Conservation (phyloP, 2,797 vertebrate species). For the Rhinogobio ventralis region DNA sequence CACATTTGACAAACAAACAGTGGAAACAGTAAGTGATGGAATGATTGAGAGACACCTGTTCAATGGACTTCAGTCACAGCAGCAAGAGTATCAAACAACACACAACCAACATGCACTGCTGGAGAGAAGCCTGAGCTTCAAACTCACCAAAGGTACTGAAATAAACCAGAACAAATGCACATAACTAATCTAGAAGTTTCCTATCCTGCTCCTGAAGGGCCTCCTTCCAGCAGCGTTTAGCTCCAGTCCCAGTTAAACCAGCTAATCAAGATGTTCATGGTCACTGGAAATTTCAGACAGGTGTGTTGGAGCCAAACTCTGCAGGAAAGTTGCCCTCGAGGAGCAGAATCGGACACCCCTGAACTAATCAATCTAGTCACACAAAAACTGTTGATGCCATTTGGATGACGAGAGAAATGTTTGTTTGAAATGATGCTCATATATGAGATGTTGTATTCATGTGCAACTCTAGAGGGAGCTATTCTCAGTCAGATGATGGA, state of each 20-base stretch:
- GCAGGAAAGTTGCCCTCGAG: neutral
- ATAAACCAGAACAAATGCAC: neutral
- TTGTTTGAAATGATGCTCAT: neutral
- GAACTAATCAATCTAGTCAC: neutral
- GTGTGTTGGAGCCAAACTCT: neutral
- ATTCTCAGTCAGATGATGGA: conserved; percentile 72
- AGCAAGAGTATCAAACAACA: conserved; percentile 1
- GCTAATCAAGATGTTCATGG: neutral
- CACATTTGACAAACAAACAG: neutral
- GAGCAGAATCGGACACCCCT: neutral
- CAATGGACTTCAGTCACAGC: conserved; percentile 65
- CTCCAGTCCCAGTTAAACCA: neutral
- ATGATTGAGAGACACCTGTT: conserved; percentile 39
- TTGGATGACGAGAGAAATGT: neutral
- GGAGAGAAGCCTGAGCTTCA: conserved; percentile 66
- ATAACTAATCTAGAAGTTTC: neutral
- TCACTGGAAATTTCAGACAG: neutral
- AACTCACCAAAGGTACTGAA: conserved; percentile 69
- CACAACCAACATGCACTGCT: neutral
- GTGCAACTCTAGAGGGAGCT: conserved; percentile 73
- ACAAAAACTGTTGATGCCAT: neutral
- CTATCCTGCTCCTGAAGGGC: neutral
- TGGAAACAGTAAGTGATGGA: conserved; percentile 8
- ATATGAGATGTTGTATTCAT: neutral
- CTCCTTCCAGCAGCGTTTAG: neutral